Evolutionary conservation across 2,888 invertebrate genomes (phyloP).

Genomic region (Melieria picta): DNA sequence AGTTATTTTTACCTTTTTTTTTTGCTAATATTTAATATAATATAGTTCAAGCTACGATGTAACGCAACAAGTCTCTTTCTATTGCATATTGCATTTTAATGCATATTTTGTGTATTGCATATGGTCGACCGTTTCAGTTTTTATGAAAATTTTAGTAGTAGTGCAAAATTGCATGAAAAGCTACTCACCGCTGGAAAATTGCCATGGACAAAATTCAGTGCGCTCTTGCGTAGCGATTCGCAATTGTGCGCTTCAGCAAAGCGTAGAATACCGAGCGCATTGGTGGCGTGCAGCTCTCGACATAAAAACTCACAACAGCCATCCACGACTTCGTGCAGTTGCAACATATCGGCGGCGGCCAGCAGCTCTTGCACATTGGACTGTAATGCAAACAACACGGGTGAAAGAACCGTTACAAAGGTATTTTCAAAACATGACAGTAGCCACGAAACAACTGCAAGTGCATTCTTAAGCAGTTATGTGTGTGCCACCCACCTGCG

Average conservation of each 20-base stretch:
- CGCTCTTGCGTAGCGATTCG: conserved; percentile 78
- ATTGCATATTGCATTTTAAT: no score
- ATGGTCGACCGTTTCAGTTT: no score
- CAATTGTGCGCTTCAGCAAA: conserved; percentile 92
- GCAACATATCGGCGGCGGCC: conserved; percentile 91
- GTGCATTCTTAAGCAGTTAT: background rate
- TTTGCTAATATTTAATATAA: background rate
- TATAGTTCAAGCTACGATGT: background rate
- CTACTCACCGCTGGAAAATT: conserved; percentile 82
- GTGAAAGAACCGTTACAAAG: no score
- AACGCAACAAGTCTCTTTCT: no score
- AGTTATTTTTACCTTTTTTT: background rate
- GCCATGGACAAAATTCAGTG: conserved; percentile 83
- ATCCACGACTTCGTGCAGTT: conserved; percentile 82
- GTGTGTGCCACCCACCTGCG: conserved; percentile 55
- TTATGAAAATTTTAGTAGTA: no score
- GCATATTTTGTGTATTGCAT: no score
- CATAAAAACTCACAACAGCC: conserved; percentile 87
- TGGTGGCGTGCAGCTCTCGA: conserved; percentile 84
- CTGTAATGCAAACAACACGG: conserved; percentile 46
- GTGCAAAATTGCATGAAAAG: conserved; percentile 21
- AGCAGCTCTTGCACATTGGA: conserved; percentile 89
- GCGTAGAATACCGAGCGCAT: conserved; percentile 89
- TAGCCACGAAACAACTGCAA: background rate
- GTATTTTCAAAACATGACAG: background rate